phyloP scores from a whole-genome alignment of 1,140 invertebrate species.

The Colletes gigas region DNA sequence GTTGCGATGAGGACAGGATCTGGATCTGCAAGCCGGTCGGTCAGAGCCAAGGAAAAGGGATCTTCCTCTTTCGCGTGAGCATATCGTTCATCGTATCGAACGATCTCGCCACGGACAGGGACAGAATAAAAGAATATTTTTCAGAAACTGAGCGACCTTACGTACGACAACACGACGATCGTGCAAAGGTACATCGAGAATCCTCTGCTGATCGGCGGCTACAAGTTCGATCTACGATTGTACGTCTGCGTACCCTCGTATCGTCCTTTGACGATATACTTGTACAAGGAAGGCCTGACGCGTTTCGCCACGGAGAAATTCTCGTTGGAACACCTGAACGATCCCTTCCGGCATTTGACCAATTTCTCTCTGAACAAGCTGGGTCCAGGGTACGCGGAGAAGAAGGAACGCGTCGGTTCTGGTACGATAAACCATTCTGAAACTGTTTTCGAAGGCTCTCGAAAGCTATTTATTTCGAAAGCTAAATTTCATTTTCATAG shows the following conservation, averaged over 20 bases:
- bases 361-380: conserved; percentile 93
- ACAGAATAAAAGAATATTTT: conserved; percentile 15
- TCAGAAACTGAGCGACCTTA: conserved; percentile 88
- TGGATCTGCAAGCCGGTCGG: conserved; percentile 95
- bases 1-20: conserved; percentile 79
- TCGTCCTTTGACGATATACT: conserved; percentile 89
- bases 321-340: conserved; percentile 89
- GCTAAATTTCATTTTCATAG: conserved; percentile 70
- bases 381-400: conserved; percentile 88
- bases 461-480: no score
- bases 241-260: conserved; percentile 93
- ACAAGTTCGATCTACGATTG: conserved; percentile 92
- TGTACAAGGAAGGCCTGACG: conserved; percentile 91
- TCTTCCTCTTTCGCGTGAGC: conserved; percentile 89
- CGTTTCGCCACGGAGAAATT: conserved; percentile 92
- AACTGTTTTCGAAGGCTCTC: no score
- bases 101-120: no score
- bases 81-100: neutral
- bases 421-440: conserved; percentile 79
- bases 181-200: conserved; percentile 93
- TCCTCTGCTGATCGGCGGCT: conserved; percentile 91
- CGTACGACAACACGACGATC: conserved; percentile 87
- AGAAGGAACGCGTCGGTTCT: conserved; percentile 89
- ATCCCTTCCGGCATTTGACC: conserved; percentile 94
- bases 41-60: conserved; percentile 91